A percentile compares a stretch with the other conserved stretches of the same genome.
Conservation (phyloP, 2,113 vertebrate species). For the Cryptomyrus ogoouensis region DNA sequence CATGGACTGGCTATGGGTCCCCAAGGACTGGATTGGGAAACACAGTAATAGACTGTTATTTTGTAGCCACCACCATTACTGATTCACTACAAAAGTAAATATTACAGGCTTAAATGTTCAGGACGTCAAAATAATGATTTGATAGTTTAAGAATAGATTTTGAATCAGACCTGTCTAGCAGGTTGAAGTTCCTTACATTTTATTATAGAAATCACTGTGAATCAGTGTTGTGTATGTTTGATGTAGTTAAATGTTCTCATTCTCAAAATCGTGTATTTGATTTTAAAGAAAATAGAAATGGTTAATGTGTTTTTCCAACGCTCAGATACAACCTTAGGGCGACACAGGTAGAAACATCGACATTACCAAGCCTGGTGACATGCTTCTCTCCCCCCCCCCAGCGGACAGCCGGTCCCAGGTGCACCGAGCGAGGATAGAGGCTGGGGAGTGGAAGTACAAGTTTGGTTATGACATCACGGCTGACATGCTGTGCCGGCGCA, state of each 20-base stretch:
- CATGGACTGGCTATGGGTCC: no score
- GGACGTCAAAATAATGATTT: background rate
- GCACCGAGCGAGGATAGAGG: slow-evolving; percentile 64
- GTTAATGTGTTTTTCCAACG: background rate
- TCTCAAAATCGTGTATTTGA: background rate
- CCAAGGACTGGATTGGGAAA: no score
- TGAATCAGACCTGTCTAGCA: background rate
- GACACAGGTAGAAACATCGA: background rate
- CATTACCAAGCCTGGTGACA: background rate
- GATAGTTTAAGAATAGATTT: background rate
- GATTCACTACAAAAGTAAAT: background rate
- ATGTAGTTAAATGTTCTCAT: background rate
- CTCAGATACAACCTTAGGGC: background rate
- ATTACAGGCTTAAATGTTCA: background rate
- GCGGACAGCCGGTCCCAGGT: slow-evolving; percentile 69
- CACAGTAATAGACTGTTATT: background rate
- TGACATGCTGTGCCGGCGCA: slow-evolving; percentile 60
- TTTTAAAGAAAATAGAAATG: background rate
- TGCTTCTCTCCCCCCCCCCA: slow-evolving; percentile 23
- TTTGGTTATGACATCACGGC: slow-evolving; percentile 65
- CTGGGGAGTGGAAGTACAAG: slow-evolving; percentile 69
- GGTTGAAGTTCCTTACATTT: background rate
- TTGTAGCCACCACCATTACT: background rate
- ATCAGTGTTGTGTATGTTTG: background rate
- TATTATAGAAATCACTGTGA: background rate